Evolutionary conservation across 2,797 vertebrate species (phyloP), one percentile per base, ranked within the genome.

Genomic region (Miichthys miiuy): DNA sequence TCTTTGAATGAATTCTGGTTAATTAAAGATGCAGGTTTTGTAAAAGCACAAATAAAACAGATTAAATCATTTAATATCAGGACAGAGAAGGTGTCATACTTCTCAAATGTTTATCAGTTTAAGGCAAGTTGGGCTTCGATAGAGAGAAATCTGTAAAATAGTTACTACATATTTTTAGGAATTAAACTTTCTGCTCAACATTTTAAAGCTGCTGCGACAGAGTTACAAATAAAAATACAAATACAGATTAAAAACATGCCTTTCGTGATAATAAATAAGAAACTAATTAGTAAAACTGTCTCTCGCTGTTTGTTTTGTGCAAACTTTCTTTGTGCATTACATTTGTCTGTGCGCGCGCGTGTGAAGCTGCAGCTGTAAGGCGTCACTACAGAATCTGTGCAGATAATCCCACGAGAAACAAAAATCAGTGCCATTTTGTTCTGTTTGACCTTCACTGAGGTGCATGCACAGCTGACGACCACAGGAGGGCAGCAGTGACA

Each of bases 401-500:
- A 75, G 69, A 81, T 44, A 5, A 68, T n/a, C 10, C 72, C 51
- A 17, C 18, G 25, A 23, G 55, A 10, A 46, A 41, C 30, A 27
- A 11, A 57, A 74, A 17, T 20, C 27, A 81, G 25, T 66, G 68
- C 41, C 25, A 1, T 42, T 41, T 76, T 60, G 58, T 50, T 30
- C 38, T 11, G n/a, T 27, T 80, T 76, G 67, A 68, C 57, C 69
- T 68, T 56, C 55, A 25, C 41, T 72, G 18, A 42, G 48, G 7
- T 71, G 78, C 72, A 79, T 38, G 60, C 78, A 44, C 61, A 58
- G 27, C 5, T 18, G 1, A 12, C 9, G 5, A 34, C 86, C 86
- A 90, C 80, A 42, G 14, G 84, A 58, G 73, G 78, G 76, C 84
- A 80, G 72, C 82, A 13, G 8, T 3, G 3, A 6, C 1, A 10